Evolutionary conservation across 2,888 invertebrate genomes (phyloP).

Genomic region (Bellardia pandia): DNA sequence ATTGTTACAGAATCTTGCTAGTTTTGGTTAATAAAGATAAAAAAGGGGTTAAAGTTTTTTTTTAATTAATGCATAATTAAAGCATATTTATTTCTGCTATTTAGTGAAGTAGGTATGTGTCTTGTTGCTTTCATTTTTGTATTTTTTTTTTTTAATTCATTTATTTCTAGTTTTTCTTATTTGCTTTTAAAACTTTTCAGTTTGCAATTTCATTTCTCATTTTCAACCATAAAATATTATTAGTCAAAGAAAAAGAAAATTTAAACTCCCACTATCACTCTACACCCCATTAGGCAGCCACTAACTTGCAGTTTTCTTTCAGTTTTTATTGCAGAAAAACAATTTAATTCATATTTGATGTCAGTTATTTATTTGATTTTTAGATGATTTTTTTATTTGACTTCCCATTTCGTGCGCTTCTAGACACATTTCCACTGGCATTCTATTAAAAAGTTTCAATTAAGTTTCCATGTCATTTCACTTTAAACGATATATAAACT

Average conservation of each 20-base stretch:
- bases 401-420: not conserved
- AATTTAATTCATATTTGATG: slow-evolving; percentile 34
- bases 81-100: too few species aligned
- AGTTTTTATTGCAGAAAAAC: slow-evolving; percentile 13
- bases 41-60: too few species aligned
- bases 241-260: not conserved
- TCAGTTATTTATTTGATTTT: slow-evolving; percentile 55
- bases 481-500: slow-evolving; percentile 37
- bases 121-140: too few species aligned
- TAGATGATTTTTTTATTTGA: slow-evolving; percentile 22
- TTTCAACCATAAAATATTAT: not conserved
- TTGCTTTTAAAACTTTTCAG: not conserved
- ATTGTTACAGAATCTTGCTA: too few species aligned
- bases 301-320: slow-evolving; percentile 6
- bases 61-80: too few species aligned
- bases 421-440: not conserved
- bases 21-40: too few species aligned
- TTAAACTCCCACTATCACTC: slow-evolving; percentile 19
- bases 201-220: not conserved
- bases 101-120: too few species aligned
- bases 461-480: slow-evolving; percentile 58
- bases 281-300: slow-evolving; percentile 39
- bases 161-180: not conserved
- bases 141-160: not conserved
- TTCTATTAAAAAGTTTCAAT: slow-evolving; percentile 52